Evolutionary conservation across 64 coral and sea anemone genomes (phyloP), one percentile per base, ranked within the genome.

Genomic region (Pocillopora damicornis): DNA sequence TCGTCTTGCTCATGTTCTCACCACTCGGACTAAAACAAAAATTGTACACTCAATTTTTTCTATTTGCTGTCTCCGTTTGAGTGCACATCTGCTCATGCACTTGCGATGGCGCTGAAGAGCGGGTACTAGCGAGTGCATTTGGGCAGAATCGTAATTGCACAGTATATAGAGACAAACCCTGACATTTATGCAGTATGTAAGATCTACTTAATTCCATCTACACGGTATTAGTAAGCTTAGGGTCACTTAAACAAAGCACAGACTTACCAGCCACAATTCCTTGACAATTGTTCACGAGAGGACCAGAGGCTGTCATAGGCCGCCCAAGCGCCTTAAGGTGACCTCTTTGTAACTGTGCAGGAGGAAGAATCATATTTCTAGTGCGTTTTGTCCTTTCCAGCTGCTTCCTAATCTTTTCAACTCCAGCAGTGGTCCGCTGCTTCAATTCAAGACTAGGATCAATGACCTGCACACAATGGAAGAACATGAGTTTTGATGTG

Each of bases 381-480:
- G 59, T 66, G 57, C 82, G 75, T 36, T 88, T 88, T 60, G 88
- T 83, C 30, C 14, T 74, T 79, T 77, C 34, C 20, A 93, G 60
- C 69, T 97, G 87, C 37, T 90, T 60, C 59, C 74, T 86, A 11
- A 97, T 74, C 71, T 75, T 90, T 83, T 16, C 25, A 71, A 97
- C 89, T 5, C 85, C 76, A 74, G 82, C 91, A 66, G 78, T 66
- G 18, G 88, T 93, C 76, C 60, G 88, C 22, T 90, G 71, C 75
- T 97, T 97, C 22, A 97, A 88, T 12, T 97, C 62, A 90, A 83
- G 71, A 59, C 94, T 90, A 63, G 94, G 94, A 87, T 97, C 94
- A 71, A 89, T 66, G 15, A 97, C 91, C 91, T 97, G 78, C 73
- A 36, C 15, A 66, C 0, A 11, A 71, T 71, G 1, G 11, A 23